Conservation (phyloP, 2,888 invertebrate species). For the Erebia epiphron region DNA sequence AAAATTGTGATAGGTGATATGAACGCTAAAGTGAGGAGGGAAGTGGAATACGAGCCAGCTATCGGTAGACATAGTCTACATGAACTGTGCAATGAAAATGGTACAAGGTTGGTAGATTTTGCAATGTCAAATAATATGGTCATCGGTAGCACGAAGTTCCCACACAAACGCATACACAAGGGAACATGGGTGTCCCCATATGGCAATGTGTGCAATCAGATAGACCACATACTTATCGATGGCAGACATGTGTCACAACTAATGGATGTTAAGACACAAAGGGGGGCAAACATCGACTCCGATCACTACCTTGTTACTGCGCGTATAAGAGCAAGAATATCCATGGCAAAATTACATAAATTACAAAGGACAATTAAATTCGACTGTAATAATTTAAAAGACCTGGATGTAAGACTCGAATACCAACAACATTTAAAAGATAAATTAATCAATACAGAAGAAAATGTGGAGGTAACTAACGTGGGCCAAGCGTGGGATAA, state of each 20-base stretch:
- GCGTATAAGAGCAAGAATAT: conserved; percentile 1
- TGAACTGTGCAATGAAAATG: background rate
- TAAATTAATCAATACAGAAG: too few relatives aligned
- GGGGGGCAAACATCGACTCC: background rate
- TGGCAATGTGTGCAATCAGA: background rate
- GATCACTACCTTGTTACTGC: background rate
- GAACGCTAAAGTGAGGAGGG: background rate
- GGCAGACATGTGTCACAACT: background rate
- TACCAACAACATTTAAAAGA: background rate
- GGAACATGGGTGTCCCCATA: background rate
- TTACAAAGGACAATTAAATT: background rate
- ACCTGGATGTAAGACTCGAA: background rate
- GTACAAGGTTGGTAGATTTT: background rate
- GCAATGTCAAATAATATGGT: background rate
- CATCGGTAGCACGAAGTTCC: background rate
- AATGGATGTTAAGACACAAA: background rate
- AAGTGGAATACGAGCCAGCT: background rate
- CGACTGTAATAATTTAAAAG: background rate
- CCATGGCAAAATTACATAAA: background rate
- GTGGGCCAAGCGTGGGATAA: background rate
- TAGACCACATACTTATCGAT: background rate
- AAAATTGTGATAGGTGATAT: conserved; percentile 1
- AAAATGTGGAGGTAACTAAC: too few relatives aligned
- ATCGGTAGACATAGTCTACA: background rate
- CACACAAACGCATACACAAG: background rate